Evolutionary conservation across 2,888 invertebrate genomes (phyloP), one percentile per base, ranked within the genome.

Genomic region (Cantharis nigra): DNA sequence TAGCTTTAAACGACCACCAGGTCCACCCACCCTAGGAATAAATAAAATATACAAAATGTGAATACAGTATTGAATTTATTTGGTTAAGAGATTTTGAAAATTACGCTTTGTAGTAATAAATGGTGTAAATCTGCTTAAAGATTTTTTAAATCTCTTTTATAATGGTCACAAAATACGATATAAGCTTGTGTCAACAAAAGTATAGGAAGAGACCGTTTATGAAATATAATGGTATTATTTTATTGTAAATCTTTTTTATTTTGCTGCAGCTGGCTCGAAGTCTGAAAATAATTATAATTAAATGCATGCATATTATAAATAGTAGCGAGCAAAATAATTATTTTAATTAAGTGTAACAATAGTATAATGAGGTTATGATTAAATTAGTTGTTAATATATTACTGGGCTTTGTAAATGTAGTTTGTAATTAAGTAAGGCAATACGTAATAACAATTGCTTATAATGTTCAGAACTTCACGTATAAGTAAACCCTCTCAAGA

Each of bases 91-190:
- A 74, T 77, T 74, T 77, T n/a, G 26, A 28, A 70, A 71, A 33
- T 67, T 77, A 62, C 71, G 71, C 71, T 71, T 77, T 33, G 71
- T 64, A 74, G 64, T 71, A 77, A 74, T 65, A 77, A 74, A 77
- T 74, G 77, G 73, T 74, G 30, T 63, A 77, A 77, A 77, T 77
- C 77, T 77, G 77, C 77, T 77, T 77, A 77, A 74, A 74, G 70
- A 67, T 74, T 74, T 74, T 77, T 77, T 77, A 70, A 74, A 74
- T 70, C 33, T 63, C 62, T 49, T 70, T 67, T 70, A 65, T 64
- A 70, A 70, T 74, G 72, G 70, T 67, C 71, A 63, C 23, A 33
- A 62, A 63, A 63, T 20, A 18, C 14, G 69, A 71, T 70, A 23
- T 74, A 69, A 23, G 65, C 70, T 71, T 74, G 30, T 74, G 77